Evolutionary conservation across 2,797 vertebrate species (phyloP).

Genomic region (Silurus aristotelis): DNA sequence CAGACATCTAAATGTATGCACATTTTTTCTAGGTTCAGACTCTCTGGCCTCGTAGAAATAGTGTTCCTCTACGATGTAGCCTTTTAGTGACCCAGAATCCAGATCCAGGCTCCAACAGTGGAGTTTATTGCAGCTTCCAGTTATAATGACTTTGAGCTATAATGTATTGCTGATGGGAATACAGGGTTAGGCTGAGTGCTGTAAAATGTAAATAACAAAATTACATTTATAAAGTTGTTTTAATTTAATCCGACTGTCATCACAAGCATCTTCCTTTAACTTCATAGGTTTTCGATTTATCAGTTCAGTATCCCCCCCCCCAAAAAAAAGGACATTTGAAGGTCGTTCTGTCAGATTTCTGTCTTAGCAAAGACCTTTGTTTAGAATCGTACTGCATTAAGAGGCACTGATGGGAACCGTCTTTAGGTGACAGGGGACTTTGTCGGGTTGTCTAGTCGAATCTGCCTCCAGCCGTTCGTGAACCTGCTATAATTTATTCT

Average conservation of each 20-base stretch:
- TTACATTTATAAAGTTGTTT: not conserved
- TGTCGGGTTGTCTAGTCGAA: conserved; percentile 28
- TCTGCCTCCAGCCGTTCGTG: conserved; percentile 28
- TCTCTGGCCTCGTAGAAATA: too few relatives aligned
- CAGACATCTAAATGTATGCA: not conserved
- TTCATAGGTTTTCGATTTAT: not conserved
- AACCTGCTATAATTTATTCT: conserved; percentile 23
- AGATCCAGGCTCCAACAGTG: not conserved
- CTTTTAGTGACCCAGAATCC: not conserved
- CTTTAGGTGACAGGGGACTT: conserved; percentile 25
- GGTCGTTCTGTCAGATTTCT: not conserved
- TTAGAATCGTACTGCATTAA: not conserved
- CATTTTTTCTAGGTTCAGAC: not conserved
- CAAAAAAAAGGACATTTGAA: not conserved
- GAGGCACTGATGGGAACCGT: not conserved
- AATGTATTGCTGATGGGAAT: not conserved
- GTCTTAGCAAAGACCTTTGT: not conserved
- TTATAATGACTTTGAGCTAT: not conserved
- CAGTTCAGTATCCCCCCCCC: not conserved
- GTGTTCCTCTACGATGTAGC: not conserved
- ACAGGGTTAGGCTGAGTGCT: not conserved
- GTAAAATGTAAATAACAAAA: not conserved
- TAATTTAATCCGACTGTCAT: not conserved
- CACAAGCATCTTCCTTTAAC: not conserved
- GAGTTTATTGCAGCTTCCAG: not conserved